Base-by-base conservation (phyloP, 2,888 invertebrate genomes). In the Mimachlamys varia region DNA sequence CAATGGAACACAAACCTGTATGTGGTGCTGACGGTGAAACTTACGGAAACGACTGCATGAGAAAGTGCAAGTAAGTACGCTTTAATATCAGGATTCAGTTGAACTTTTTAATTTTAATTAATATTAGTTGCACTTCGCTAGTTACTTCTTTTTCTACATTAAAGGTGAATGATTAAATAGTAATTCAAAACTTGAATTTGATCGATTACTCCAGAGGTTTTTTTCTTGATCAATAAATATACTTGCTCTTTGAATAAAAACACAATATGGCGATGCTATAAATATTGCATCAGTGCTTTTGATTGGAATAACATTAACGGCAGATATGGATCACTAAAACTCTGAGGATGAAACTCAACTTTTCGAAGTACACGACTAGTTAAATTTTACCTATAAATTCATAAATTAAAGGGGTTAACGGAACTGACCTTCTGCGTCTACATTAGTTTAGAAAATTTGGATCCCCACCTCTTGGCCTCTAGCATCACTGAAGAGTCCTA, bases 11-110 rank as follows among this genome's bases (percentile, higher is more conserved):
- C 62, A 62, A 7, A 17, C 62, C 62, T 7, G 62, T 62, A n/a
- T 62, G 62, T 62, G 62, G 62, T n/a, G n/a, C n/a, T 62, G 62
- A 62, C 22, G 62, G 62, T 62, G 22, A 62, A 22, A 62, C 62
- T 22, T 62, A 62, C n/a, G 62, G 62, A 19, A 62, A 62, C 62
- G 62, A 62, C 3, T 62, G 62, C 22, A 62, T 62, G 62, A 62
- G 22, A 22, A n/a, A 62, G n/a, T 62, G 62, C 62, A n/a, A n/a
- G 62, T 62, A 62, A 62, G 62, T 62, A 62, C 22, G 0, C 4
- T 17, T 7, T 22, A 4, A 5, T 62, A 3, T 62, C 7, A 5
- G 44, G 44, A 44, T 44, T 7, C 4, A 22, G 22, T 53, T 53
- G 17, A 22, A n/a, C 17, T 1, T 3, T n/a, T n/a, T n/a, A n/a